phyloP scores from a whole-genome alignment of 2,888 invertebrate species.

The Tachina lurida region DNA sequence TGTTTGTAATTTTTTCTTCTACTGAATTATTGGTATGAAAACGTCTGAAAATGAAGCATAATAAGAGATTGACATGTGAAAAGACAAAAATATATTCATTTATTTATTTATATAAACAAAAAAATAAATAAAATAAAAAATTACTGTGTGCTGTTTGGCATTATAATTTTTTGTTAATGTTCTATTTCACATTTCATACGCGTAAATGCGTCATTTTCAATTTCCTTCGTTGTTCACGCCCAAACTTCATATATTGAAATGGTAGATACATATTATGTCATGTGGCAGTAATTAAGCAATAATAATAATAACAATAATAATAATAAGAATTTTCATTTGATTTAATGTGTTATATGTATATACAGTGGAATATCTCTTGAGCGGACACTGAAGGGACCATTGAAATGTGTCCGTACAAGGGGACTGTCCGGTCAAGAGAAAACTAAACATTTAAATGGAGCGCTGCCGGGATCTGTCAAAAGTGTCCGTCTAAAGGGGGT shows the following conservation, averaged over 20 bases:
- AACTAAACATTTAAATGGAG: too few species aligned
- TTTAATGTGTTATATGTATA: slow-evolving; percentile 11
- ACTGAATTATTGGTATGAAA: not conserved
- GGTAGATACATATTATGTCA: not conserved
- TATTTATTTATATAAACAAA: not conserved
- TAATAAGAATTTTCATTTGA: slow-evolving; percentile 15
- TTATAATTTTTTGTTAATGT: not conserved
- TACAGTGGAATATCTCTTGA: too few species aligned
- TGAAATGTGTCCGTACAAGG: too few species aligned
- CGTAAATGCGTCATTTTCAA: slow-evolving; percentile 39
- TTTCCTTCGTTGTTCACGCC: not conserved
- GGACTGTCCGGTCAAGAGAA: too few species aligned
- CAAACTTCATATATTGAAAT: not conserved
- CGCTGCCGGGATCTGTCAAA: too few species aligned
- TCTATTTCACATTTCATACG: slow-evolving; percentile 34
- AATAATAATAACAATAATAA: not conserved
- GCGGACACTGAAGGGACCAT: too few species aligned
- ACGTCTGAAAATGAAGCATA: not conserved
- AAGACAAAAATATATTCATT: not conserved
- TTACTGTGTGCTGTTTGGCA: not conserved
- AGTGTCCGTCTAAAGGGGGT: too few species aligned
- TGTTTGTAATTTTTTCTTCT: slow-evolving; percentile 4
- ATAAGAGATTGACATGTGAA: slow-evolving; percentile 41
- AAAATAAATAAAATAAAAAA: not conserved
- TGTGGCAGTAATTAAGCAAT: slow-evolving; percentile 34